Evolutionary conservation across 2,113 vertebrate species (phyloP), one percentile per base, ranked within the genome.

Genomic region (Ploceus nigricollis): DNA sequence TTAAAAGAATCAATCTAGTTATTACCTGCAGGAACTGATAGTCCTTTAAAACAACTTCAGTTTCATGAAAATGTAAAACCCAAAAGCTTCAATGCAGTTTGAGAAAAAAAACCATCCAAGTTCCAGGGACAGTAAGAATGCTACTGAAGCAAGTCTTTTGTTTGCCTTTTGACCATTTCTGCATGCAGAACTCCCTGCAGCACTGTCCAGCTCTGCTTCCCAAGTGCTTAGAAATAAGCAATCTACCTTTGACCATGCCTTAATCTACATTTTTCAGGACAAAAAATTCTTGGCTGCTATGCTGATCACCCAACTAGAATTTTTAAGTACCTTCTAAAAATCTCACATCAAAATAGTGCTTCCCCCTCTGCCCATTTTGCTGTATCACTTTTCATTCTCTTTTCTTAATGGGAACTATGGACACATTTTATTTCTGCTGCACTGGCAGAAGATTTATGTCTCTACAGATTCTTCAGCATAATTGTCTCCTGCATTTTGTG

Each of bases 201-300:
- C 17, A 69, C 51, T 50, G 39, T 73, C 45, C 71, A 82, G 12
- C 27, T 70, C 68, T 69, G 40, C n/a, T 45, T 93, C 83, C 25
- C 1, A 0, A 77, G 25, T 60, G 27, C 42, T 51, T 56, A 70
- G 64, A 78, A 78, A 66, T 72, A 81, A 71, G 68, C 13, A 81
- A 50, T n/a, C 33, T 63, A 47, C 60, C 31, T 93, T 66, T 82
- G 58, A 70, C 50, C 20, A 18, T 61, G 22, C 23, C 25, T 82
- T 94, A 69, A 70, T 40, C 28, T 80, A 45, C 79, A 91, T 92
- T 94, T 94, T 68, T 92, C 65, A 91, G 70, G 18, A 89, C 40
- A 77, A 91, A 72, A 87, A 65, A n/a, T 86, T 69, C 87, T 72
- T 76, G 83, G 44, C 51, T 4, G 4, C 48, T 57, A 44, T 63